Conservation (phyloP, 2,888 invertebrate genomes). For the Napeogenes sylphis region DNA sequence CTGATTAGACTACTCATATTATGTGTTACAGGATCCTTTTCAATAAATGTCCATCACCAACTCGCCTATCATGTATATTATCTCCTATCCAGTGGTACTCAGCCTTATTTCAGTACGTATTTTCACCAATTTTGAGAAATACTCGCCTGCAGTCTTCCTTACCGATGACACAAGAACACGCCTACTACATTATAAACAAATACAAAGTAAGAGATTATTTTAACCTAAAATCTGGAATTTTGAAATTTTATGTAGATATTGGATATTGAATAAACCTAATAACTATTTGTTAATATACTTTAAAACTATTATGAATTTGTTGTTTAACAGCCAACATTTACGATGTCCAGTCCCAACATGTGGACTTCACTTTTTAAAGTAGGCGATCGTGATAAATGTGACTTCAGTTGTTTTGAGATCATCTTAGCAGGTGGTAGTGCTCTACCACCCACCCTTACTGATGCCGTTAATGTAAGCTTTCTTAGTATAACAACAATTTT, state of each 20-base stretch:
- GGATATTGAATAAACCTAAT: background rate
- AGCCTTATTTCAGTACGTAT: conserved; percentile 38
- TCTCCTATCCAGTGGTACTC: conserved; percentile 56
- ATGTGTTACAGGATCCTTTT: conserved; percentile 21
- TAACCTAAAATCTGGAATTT: background rate
- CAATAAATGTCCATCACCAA: conserved; percentile 42
- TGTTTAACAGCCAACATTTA: conserved; percentile 35
- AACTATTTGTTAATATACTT: too few species aligned
- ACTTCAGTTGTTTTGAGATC: conserved; percentile 49
- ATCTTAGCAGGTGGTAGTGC: conserved; percentile 52
- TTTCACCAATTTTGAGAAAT: conserved; percentile 41
- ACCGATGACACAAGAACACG: conserved; percentile 37
- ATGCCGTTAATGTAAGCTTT: conserved; percentile 42
- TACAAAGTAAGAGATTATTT: conserved; percentile 37
- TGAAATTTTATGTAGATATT: background rate
- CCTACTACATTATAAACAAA: conserved; percentile 44
- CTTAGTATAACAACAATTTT: too few species aligned
- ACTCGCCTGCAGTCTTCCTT: conserved; percentile 46
- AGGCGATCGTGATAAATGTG: conserved; percentile 44
- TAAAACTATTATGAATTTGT: background rate
- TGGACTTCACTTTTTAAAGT: conserved; percentile 45
- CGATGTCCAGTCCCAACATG: conserved; percentile 46
- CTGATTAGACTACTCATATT: background rate
- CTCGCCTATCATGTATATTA: conserved; percentile 35
- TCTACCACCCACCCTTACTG: conserved; percentile 40